Evolutionary conservation across 2,797 vertebrate genomes (phyloP), one percentile per base, ranked within the genome.

Genomic region (Echeneis naucrates): DNA sequence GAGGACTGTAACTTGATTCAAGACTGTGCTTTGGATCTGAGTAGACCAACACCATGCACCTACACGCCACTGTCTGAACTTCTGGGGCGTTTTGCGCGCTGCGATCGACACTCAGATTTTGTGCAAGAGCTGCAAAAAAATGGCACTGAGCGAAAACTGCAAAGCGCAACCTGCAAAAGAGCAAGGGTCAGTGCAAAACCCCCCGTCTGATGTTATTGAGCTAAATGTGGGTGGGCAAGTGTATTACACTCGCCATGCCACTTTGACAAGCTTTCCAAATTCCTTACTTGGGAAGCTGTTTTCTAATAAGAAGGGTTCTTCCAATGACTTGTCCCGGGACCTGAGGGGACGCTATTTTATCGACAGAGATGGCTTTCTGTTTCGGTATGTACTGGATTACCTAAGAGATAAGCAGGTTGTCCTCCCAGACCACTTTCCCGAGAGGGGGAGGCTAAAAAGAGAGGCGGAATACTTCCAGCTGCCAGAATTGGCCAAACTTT

Each of bases 191-290:
- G 93, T 95, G 78, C 94, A 95, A 83, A 96, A 84, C 68, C 91
- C 95, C 73, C 95, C 96, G 69, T 96, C 97, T 0, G 98, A 99
- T 88, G 98, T 99, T 2, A 90, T 99, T 84, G 98, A 99, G 90
- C 94, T 99, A 35, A 99, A 99, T 26, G 98, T 99, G 59, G 98
- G 98, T 0, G 98, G 98, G 65, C 98, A 99, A 94, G 98, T 99
- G 83, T 99, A 99, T 88, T 99, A 98, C 82, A 99, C 98, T 63
- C 97, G 97, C 57, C 94, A 96, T 70, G 94, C 95, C 80, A 99
- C 98, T 55, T 89, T 99, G 84, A 94, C 95, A 8, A 96, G 96
- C 92, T 94, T 97, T 84, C 96, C 98, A 37, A 97, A 97, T 90
- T 98, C 97, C 47, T 82, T 98, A 75, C 94, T 99, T 57, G 98